Base-by-base conservation (phyloP, 2,888 invertebrate species). In the Acleris sparsana region DNA sequence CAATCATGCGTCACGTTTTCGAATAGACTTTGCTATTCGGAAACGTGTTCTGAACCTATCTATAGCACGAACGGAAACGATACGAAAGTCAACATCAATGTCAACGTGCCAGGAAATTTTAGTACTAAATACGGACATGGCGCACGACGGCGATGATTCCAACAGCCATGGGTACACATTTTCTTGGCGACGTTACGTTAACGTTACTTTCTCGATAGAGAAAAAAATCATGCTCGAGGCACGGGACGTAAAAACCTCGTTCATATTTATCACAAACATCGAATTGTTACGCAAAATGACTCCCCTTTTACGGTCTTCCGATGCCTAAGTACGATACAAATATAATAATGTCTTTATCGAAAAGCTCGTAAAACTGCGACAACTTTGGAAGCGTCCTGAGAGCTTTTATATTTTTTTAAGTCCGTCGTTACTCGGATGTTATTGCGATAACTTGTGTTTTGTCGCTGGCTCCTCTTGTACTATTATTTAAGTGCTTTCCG, bases 301-400 rank as follows among this genome's bases (percentile, higher is more conserved):
- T 69, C 53, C 67, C 60, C 68, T 63, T 72, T 74, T 74, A 78
- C 74, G 62, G 68, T 29, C 61, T 61, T 51, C 52, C 59, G 71
- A 71, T 73, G 69, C 67, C 44, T 52, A 63, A 63, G 17, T 51
- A 49, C 70, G 68, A 70, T 68, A 65, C 68, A 71, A 72, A 73
- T 73, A 69, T 70, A 72, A 70, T 73, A 73, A 75, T 68, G 62
- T 65, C 72, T 71, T 74, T 74, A 77, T 75, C 72, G 72, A 69
- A 70, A 72, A 69, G 68, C 68, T 73, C 75, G 69, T 75, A 75
- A 77, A 75, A 62, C 51, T 63, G 69, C 62, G 71, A 72, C 71
- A 67, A 72, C 70, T 75, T 67, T 66, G 64, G 71, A 63, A 71
- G 63, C 63, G 68, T 69, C 61, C 67, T 59, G 61, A 68, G 65